These are phyloP conservation scores for Cyprinodon diabolis DNA, from an alignment of 2,797 vertebrate species.

Conservation along the genomic window DNA sequence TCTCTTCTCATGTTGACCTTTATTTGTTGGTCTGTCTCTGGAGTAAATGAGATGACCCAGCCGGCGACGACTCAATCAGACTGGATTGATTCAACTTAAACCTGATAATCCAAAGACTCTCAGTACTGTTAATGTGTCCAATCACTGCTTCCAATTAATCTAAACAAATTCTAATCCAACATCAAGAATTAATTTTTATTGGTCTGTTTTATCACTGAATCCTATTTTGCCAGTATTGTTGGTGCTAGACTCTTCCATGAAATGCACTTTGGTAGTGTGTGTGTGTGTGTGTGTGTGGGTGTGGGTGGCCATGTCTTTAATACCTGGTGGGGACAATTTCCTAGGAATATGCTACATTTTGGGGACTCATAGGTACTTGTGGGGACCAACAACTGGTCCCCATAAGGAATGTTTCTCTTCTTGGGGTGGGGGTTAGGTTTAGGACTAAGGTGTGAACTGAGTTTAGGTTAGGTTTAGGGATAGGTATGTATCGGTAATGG, in stretches of 20 bases:
- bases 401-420: too few species aligned
- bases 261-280: not conserved
- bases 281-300: not conserved
- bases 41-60: constrained; percentile 27
- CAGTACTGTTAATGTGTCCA: constrained; percentile 1
- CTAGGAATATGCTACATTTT: too few species aligned
- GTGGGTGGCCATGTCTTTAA: too few species aligned
- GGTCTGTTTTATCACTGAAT: not conserved
- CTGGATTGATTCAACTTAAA: constrained; percentile 23
- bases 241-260: not conserved
- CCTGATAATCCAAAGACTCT: constrained; percentile 44
- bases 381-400: too few species aligned
- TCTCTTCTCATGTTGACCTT: constrained; percentile 56
- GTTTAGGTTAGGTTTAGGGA: too few species aligned
- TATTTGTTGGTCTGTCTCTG: constrained; percentile 43
- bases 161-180: not conserved
- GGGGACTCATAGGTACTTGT: too few species aligned
- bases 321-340: too few species aligned
- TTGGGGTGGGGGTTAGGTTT: too few species aligned
- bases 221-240: not conserved
- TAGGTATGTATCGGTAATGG: too few species aligned
- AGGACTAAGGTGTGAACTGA: too few species aligned
- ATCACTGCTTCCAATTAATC: not conserved
- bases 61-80: constrained; percentile 49
- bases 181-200: not conserved